These are phyloP conservation scores for Anastrepha ludens DNA, from an alignment of 1,140 invertebrate species.

Conservation along the genomic window DNA sequence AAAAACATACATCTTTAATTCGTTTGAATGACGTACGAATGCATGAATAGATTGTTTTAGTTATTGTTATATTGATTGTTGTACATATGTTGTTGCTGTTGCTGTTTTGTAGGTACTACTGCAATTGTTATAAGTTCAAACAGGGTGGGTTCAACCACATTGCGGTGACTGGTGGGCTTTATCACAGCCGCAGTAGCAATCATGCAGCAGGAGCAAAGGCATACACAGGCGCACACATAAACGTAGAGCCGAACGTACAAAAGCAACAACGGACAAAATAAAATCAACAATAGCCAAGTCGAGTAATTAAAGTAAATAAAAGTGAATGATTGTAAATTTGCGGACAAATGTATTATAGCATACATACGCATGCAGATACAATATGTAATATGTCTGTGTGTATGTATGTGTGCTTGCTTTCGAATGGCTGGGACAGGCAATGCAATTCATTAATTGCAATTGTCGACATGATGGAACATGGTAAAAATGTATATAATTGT, in stretches of 20 bases:
- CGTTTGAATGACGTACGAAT: background rate
- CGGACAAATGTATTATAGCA: too few relatives aligned
- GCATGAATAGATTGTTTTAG: slow-evolving; percentile 14
- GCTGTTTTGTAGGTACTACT: background rate
- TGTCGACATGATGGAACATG: background rate
- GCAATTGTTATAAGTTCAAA: slow-evolving; percentile 8
- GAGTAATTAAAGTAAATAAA: slow-evolving; percentile 18
- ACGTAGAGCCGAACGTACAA: background rate
- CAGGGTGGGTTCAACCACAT: slow-evolving; percentile 32
- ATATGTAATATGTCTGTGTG: background rate
- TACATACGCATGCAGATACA: background rate
- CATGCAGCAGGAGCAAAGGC: background rate
- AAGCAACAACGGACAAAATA: slow-evolving; percentile 12
- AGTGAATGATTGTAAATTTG: slow-evolving; percentile 30
- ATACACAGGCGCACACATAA: background rate
- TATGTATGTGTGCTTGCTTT: background rate
- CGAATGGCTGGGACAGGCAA: background rate
- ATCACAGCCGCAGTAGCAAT: background rate
- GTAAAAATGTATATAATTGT: background rate
- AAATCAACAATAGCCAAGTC: background rate
- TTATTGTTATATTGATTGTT: slow-evolving; percentile 23
- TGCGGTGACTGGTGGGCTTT: slow-evolving; percentile 35
- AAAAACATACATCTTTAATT: background rate
- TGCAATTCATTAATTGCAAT: slow-evolving; percentile 23
- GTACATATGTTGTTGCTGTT: background rate